These are phyloP conservation scores for Sceliomorpha sp. DNA, from an alignment of 2,888 invertebrate genomes.

Conservation along the genomic window DNA sequence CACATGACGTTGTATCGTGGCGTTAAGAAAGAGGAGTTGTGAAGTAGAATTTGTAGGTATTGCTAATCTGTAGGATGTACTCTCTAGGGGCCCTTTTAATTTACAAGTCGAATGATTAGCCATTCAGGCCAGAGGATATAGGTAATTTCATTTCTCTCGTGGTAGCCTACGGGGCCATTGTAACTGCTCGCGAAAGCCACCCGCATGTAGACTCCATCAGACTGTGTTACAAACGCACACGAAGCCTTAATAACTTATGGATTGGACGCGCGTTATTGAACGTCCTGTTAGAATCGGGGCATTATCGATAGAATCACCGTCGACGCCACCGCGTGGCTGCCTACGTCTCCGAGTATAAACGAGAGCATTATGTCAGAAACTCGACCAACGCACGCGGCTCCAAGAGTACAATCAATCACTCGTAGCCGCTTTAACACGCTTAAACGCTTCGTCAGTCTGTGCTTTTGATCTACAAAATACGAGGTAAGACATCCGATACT, in stretches of 20 bases:
- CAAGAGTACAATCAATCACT: conserved; percentile 72
- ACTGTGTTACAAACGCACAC: conserved; percentile 65
- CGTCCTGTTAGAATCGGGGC: conserved; percentile 73
- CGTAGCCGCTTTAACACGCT: conserved; percentile 67
- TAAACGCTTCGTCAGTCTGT: conserved; percentile 62
- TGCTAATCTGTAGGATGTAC: conserved; percentile 39
- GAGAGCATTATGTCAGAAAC: conserved; percentile 70
- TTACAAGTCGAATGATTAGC: conserved; percentile 64
- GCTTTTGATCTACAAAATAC: conserved; percentile 45
- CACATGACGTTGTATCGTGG: no score
- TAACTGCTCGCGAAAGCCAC: conserved; percentile 70
- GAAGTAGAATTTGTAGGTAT: conserved; percentile 28
- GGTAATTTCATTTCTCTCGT: conserved; percentile 69
- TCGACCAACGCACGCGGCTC: conserved; percentile 52
- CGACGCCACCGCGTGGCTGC: conserved; percentile 41
- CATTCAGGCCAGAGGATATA: conserved; percentile 69
- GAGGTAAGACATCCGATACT: conserved; percentile 46
- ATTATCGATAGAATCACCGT: conserved; percentile 69
- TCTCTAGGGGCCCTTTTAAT: conserved; percentile 64
- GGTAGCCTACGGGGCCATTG: conserved; percentile 67
- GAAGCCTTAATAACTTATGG: conserved; percentile 76
- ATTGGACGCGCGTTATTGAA: conserved; percentile 73
- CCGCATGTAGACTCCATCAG: conserved; percentile 63
- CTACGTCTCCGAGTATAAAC: conserved; percentile 60
- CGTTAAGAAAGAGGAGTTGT: conserved; percentile 1